Conservation (phyloP, 2,888 invertebrate genomes). For the Lobophora halterata region DNA sequence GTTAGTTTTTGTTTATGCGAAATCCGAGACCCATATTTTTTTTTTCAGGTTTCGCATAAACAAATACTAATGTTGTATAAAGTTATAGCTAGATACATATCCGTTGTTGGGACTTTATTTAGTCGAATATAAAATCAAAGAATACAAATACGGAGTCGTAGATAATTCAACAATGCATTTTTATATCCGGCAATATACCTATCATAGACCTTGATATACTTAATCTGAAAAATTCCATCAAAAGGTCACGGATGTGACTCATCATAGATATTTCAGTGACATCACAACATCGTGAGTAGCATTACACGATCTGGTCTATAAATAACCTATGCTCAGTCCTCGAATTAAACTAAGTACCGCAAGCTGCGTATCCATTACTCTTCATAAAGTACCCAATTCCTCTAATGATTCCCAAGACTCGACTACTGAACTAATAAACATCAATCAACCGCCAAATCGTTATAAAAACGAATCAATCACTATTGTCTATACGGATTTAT, state of each 20-base stretch:
- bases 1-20: too few species aligned
- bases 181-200: too few species aligned
- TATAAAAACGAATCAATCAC: constrained; percentile 78
- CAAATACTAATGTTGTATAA: too few species aligned
- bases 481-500: constrained; percentile 77
- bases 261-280: constrained; percentile 41
- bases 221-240: neutral
- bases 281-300: constrained; percentile 56
- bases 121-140: too few species aligned
- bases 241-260: constrained; percentile 34
- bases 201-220: too few species aligned
- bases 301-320: constrained; percentile 54
- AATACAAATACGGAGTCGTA: too few species aligned
- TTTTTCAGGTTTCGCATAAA: too few species aligned
- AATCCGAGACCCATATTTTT: too few species aligned
- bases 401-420: constrained; percentile 77
- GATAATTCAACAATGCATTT: too few species aligned
- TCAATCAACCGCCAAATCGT: constrained; percentile 72
- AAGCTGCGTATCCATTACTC: constrained; percentile 69
- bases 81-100: too few species aligned
- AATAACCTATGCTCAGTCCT: constrained; percentile 66
- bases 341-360: constrained; percentile 75
- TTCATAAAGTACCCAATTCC: constrained; percentile 71
- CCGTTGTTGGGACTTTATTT: too few species aligned
- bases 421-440: constrained; percentile 80